Evolutionary conservation across 2,797 vertebrate species (phyloP).

Genomic region (Coracias cyanogaster): DNA sequence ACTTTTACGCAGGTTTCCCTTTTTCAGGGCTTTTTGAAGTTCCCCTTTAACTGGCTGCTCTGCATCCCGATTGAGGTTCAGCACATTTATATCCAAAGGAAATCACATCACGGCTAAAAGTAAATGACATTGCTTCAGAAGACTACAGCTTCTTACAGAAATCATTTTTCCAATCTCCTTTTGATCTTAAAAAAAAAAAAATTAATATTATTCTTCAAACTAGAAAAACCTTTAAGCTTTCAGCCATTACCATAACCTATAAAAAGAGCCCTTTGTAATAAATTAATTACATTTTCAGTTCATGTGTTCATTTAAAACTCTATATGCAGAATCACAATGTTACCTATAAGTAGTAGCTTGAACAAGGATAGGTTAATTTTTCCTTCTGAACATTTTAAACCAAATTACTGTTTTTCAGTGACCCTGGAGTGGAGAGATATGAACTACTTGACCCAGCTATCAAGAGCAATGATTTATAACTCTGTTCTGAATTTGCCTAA

Average conservation of each 20-base stretch:
- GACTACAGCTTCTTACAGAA: conserved; percentile 43
- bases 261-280: conserved; percentile 32
- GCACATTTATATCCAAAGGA: conserved; percentile 70
- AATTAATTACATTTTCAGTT: conserved; percentile 44
- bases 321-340: not conserved
- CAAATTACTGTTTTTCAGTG: not conserved
- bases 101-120: conserved; percentile 43
- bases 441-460: not conserved
- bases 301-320: not conserved
- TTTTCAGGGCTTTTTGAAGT: conserved; percentile 65
- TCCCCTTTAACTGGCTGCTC: conserved; percentile 67
- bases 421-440: not conserved
- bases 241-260: not conserved
- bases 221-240: conserved; percentile 23
- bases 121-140: conserved; percentile 68
- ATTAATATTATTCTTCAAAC: conserved; percentile 51
- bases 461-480: not conserved
- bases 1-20: conserved; percentile 56
- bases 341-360: not conserved
- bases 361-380: conserved; percentile 18
- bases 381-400: conserved; percentile 14
- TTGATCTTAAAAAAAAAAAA: conserved; percentile 66
- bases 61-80: conserved; percentile 71
- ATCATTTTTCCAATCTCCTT: conserved; percentile 45
- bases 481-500: not conserved